phyloP scores from a whole-genome alignment of 2,113 vertebrate genomes.

The Xenus cinereus region DNA sequence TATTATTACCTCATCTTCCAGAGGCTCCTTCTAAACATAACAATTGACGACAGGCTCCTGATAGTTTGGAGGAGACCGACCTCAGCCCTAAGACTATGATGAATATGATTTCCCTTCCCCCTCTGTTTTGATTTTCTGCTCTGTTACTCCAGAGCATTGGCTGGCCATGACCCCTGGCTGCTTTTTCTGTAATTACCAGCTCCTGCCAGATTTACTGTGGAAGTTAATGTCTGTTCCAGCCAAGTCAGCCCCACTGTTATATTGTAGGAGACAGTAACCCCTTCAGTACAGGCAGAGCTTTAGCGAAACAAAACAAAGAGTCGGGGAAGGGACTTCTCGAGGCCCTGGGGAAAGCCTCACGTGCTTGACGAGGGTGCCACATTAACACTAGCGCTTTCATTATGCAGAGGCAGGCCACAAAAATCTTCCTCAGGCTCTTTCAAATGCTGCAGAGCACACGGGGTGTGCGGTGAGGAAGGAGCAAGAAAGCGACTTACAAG shows the following conservation, averaged over 20 bases:
- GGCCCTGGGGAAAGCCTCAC: not conserved
- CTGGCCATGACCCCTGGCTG: conserved; percentile 74
- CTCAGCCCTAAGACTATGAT: conserved; percentile 64
- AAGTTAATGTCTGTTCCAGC: conserved; percentile 74
- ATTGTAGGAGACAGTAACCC: conserved; percentile 70
- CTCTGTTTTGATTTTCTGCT: conserved; percentile 76
- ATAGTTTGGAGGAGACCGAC: conserved; percentile 68
- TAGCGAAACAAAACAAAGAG: conserved; percentile 39
- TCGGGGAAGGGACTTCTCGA: not conserved
- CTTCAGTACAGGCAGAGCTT: conserved; percentile 54
- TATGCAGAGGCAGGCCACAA: not conserved
- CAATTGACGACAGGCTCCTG: conserved; percentile 72
- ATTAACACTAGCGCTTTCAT: not conserved
- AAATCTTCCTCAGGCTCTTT: not conserved
- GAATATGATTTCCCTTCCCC: conserved; percentile 70
- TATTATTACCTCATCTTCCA: conserved; percentile 75
- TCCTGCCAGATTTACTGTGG: conserved; percentile 75
- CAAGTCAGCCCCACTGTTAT: conserved; percentile 63
- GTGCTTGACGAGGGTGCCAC: not conserved
- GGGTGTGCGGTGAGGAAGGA: not conserved
- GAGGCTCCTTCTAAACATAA: conserved; percentile 73
- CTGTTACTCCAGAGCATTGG: conserved; percentile 72
- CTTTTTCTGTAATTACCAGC: conserved; percentile 75
- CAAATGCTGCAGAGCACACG: not conserved
- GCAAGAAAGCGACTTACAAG: not conserved